Conservation (phyloP, 2,113 vertebrate genomes). For the Kryptolebias marmoratus region DNA sequence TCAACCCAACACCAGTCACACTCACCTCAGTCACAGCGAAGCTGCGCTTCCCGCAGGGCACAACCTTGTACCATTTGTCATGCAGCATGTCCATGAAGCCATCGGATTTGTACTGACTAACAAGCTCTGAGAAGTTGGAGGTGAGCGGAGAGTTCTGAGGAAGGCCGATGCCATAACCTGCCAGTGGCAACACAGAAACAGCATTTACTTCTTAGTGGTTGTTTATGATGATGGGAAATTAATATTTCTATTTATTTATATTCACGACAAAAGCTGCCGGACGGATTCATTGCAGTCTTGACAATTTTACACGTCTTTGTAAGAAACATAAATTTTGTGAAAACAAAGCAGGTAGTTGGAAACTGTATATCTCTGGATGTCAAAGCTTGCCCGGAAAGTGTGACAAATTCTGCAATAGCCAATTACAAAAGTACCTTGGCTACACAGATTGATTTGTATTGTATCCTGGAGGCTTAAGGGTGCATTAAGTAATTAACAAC, state of each 20-base stretch:
- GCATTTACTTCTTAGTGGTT: constrained; percentile 10
- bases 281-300: background rate
- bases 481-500: constrained; percentile 74
- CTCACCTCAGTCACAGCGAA: constrained; percentile 95
- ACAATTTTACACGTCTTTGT: background rate
- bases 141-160: constrained; percentile 94
- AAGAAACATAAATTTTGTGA: constrained; percentile 2
- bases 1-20: background rate
- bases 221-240: constrained; percentile 8
- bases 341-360: constrained; percentile 1
- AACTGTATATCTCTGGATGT: constrained; percentile 5
- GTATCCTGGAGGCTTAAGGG: constrained; percentile 56
- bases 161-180: constrained; percentile 97
- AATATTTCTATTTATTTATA: background rate
- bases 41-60: constrained; percentile 96
- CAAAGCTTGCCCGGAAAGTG: constrained; percentile 21
- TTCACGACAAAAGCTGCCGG: constrained; percentile 10
- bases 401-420: constrained; percentile 40
- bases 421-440: constrained; percentile 52
- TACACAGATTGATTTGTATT: constrained; percentile 54
- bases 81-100: constrained; percentile 98
- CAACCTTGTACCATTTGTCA: constrained; percentile 99
- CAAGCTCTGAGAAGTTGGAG: constrained; percentile 95
- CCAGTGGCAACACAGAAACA: constrained; percentile 30
- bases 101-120: constrained; percentile 97